Conservation (phyloP, 1,140 invertebrate genomes). For the Diachasmimorpha longicaudata region DNA sequence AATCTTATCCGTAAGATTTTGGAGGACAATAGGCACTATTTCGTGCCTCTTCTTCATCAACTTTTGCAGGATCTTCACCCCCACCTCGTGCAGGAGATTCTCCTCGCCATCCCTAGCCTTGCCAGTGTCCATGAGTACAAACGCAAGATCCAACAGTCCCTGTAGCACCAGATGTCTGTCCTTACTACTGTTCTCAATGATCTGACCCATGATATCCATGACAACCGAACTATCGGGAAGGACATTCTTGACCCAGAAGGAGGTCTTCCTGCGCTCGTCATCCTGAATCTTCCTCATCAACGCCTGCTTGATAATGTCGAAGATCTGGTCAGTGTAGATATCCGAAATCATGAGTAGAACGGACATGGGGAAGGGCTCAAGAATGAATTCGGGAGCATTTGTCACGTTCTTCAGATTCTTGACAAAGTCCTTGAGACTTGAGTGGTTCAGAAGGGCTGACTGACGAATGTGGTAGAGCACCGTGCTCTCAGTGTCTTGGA, state of each 20-base stretch:
- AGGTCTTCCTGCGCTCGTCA: slow-evolving; percentile 58
- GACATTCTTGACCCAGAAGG: slow-evolving; percentile 63
- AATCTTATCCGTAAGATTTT: slow-evolving; percentile 61
- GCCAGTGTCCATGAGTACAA: slow-evolving; percentile 58
- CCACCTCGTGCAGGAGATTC: slow-evolving; percentile 53
- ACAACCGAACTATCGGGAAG: slow-evolving; percentile 47
- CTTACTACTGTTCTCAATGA: slow-evolving; percentile 63
- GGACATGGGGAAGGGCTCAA: slow-evolving; percentile 66
- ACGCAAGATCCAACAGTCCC: slow-evolving; percentile 64
- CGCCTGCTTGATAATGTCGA: slow-evolving; percentile 52
- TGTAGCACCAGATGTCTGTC: slow-evolving; percentile 63
- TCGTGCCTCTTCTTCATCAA: slow-evolving; percentile 61
- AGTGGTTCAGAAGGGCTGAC: slow-evolving; percentile 57
- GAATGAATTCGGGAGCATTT: slow-evolving; percentile 60
- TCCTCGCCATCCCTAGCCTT: slow-evolving; percentile 43
- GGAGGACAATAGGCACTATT: slow-evolving; percentile 56
- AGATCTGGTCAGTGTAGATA: slow-evolving; percentile 62
- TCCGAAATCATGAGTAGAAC: slow-evolving; percentile 60
- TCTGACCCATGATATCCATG: slow-evolving; percentile 55
- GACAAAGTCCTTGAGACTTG: slow-evolving; percentile 63
- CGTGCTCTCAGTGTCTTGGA: slow-evolving; percentile 62
- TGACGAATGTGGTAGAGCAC: slow-evolving; percentile 66
- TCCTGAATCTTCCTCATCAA: slow-evolving; percentile 59
- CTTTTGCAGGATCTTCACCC: slow-evolving; percentile 61
- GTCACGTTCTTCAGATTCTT: slow-evolving; percentile 60